These are phyloP conservation scores for Stegana nigrithorax DNA, from an alignment of 2,888 invertebrate species.

Conservation along the genomic window DNA sequence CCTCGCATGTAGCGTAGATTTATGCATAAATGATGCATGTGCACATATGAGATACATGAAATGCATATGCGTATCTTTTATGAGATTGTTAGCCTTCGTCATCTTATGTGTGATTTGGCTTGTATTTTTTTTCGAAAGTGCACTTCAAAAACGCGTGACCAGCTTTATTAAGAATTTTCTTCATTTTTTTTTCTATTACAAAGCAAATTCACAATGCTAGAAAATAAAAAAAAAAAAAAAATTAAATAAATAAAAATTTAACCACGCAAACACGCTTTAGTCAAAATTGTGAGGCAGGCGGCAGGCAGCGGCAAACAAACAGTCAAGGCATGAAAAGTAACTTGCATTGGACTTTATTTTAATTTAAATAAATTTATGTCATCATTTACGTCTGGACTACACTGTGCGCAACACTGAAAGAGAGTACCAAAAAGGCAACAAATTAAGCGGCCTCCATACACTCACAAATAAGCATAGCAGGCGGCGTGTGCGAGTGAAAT, in stretches of 20 bases:
- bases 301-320: too few species aligned
- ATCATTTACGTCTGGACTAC: background rate
- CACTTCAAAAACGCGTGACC: constrained; percentile 6
- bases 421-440: too few species aligned
- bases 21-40: background rate
- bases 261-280: too few species aligned
- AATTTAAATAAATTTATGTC: constrained; percentile 47
- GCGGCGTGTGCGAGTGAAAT: background rate
- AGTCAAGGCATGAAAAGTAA: constrained; percentile 3
- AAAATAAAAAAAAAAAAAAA: too few species aligned
- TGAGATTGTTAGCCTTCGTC: constrained; percentile 5
- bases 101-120: background rate
- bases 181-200: too few species aligned
- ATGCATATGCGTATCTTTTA: too few species aligned
- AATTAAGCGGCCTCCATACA: too few species aligned
- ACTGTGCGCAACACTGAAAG: too few species aligned
- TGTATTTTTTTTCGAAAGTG: background rate
- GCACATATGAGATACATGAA: background rate
- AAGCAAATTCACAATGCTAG: too few species aligned
- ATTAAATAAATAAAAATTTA: too few species aligned
- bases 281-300: too few species aligned
- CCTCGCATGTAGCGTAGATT: background rate
- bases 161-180: background rate
- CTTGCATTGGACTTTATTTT: constrained; percentile 28
- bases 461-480: too few species aligned